Percentiles rank a stretch among this genome's conserved stretches.
Conservation (phyloP, 1,140 invertebrate species). For the Drosophila littoralis region DNA sequence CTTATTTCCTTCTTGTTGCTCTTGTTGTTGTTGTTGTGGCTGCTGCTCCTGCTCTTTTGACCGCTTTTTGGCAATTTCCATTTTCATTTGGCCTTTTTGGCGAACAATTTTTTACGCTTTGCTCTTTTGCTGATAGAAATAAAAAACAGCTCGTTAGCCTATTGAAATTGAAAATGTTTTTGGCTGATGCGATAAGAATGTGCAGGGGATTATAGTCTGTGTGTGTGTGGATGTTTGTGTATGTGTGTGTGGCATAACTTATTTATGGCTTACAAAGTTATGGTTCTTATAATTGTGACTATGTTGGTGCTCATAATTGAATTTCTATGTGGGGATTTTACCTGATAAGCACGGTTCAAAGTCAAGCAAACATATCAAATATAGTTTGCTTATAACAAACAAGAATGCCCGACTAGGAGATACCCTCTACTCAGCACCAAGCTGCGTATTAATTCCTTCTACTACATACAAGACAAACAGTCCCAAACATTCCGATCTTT, state of each 20-base stretch:
- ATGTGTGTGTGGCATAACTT: slow-evolving; percentile 33
- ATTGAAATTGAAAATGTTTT: slow-evolving; percentile 79
- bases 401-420: not conserved
- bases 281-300: slow-evolving; percentile 47
- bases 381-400: not conserved
- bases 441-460: no score
- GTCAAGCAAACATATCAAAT: not conserved
- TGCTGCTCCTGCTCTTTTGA: slow-evolving; percentile 51
- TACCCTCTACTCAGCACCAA: no score
- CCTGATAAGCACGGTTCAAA: slow-evolving; percentile 19
- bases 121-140: slow-evolving; percentile 48
- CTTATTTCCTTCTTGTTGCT: slow-evolving; percentile 71
- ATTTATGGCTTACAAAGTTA: slow-evolving; percentile 40
- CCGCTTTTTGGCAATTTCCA: slow-evolving; percentile 66
- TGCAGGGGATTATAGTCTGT: slow-evolving; percentile 34
- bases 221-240: slow-evolving; percentile 1
- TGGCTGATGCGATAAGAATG: slow-evolving; percentile 67
- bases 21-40: slow-evolving; percentile 35
- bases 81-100: slow-evolving; percentile 74
- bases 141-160: slow-evolving; percentile 67
- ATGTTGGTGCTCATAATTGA: slow-evolving; percentile 44
- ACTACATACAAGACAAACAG: no score
- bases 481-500: no score
- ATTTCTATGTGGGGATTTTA: slow-evolving; percentile 37
- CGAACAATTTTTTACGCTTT: slow-evolving; percentile 62